These are phyloP conservation scores for Apogon talboti DNA, from an alignment of 2,797 vertebrate genomes.

Conservation along the genomic window DNA sequence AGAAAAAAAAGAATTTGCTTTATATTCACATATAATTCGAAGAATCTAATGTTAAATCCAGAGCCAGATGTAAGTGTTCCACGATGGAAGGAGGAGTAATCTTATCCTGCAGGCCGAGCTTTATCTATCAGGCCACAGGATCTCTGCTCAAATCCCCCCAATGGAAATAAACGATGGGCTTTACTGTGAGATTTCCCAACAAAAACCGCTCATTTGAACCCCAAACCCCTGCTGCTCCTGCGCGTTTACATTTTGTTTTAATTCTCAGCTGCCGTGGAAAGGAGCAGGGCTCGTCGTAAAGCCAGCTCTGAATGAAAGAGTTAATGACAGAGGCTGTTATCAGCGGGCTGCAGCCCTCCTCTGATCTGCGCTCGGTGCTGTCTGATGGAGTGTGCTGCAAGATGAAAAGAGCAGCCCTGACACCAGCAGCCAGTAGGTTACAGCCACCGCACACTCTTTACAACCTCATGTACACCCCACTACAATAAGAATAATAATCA, in stretches of 20 bases:
- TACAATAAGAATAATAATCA: slow-evolving; percentile 15
- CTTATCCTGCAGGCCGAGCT: too few relatives aligned
- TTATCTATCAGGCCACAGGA: too few relatives aligned
- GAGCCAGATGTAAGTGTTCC: too few relatives aligned
- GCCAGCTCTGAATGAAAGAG: slow-evolving; percentile 63
- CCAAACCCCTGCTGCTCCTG: too few relatives aligned
- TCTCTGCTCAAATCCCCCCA: too few relatives aligned
- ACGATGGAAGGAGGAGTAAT: too few relatives aligned
- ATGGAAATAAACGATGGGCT: too few relatives aligned
- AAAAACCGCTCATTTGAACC: too few relatives aligned
- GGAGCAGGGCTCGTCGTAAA: slow-evolving; percentile 50
- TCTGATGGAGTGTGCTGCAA: slow-evolving; percentile 79
- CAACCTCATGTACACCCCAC: slow-evolving; percentile 30
- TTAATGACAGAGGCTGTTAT: slow-evolving; percentile 87
- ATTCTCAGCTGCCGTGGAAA: slow-evolving; percentile 33
- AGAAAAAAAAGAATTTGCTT: too few relatives aligned
- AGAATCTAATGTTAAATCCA: too few relatives aligned
- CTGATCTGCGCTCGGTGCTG: slow-evolving; percentile 60
- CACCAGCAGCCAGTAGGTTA: slow-evolving; percentile 57
- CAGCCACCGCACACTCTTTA: slow-evolving; percentile 33
- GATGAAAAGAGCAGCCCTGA: slow-evolving; percentile 80
- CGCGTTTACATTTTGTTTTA: neutral
- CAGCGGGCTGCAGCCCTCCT: slow-evolving; percentile 83
- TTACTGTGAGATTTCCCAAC: too few relatives aligned
- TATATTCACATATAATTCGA: too few relatives aligned